These are phyloP conservation scores for Gobio occitaniae DNA, from an alignment of 2,797 vertebrate species.

Conservation along the genomic window DNA sequence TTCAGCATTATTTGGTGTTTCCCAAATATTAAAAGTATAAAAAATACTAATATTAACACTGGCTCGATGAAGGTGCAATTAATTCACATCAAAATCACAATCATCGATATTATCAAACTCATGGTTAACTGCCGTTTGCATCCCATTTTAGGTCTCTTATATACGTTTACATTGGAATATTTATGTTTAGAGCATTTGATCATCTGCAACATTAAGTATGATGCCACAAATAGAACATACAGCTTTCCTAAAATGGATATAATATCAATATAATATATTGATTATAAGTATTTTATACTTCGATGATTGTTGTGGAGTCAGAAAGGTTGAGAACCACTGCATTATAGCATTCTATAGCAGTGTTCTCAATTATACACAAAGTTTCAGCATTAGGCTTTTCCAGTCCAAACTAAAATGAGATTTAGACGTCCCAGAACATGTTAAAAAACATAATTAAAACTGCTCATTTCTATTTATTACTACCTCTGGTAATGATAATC, in stretches of 20 bases:
- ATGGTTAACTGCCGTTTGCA: no score
- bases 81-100: no score
- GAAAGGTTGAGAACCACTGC: neutral
- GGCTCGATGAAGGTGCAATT: no score
- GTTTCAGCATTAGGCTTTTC: neutral
- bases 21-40: neutral
- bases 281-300: neutral
- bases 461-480: constrained; percentile 33
- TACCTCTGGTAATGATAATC: constrained; percentile 34
- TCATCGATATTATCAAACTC: no score
- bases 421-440: neutral
- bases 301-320: neutral
- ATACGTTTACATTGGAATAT: no score
- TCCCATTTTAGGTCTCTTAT: no score
- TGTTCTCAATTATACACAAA: neutral
- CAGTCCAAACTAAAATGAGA: neutral
- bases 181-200: no score
- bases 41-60: no score
- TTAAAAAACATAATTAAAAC: constrained; percentile 40
- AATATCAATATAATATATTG: neutral
- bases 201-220: no score
- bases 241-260: no score
- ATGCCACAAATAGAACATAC: no score
- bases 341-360: neutral
- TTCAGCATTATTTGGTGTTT: neutral